Evolutionary conservation across 2,797 vertebrate species (phyloP), one percentile per base, ranked within the genome.

Genomic region (Tauraco hartlaubi): DNA sequence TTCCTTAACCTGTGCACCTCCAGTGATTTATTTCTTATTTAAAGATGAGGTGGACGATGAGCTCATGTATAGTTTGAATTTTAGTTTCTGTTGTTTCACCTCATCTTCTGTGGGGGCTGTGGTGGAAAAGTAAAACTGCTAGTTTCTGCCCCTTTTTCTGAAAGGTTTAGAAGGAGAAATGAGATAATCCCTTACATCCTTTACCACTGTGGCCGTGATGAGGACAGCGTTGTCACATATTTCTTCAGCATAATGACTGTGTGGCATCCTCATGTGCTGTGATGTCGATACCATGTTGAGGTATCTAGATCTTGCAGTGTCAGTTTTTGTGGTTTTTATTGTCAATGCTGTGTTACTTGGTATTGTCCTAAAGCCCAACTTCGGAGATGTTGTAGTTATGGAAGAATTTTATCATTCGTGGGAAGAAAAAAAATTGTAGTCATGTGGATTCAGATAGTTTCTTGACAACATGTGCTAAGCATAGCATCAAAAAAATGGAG

Each of bases 51-150:
- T 44, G 37, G 35, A 29, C 12, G 41, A 9, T 33, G 39, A 68
- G 25, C 9, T 74, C 1, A 0, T 25, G 5, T 14, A 11, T 44
- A 29, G 56, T 37, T 52, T 75, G 28, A 49, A 16, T 72, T 79
- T 48, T 19, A 51, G 15, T 8, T 35, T 31, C 29, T 54, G 18
- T 54, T 54, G 29, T 54, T 54, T 71, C 0, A 0, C 26, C 20
- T 87, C 12, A 9, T 62, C n/a, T 63, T 69, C 43, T 4, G 0
- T 43, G 43, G 44, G 41, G 90, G 54, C 13, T 64, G 23, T 46
- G 37, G 49, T 74, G 49, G 69, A 46, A 80, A 80, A 77, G 39
- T 41, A 12, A 39, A 88, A 7, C 14, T 23, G 4, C 33, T 48
- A 0, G 12, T 80, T 75, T 88, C 56, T 77, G 18, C 19, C 44